Conservation (phyloP, 2,888 invertebrate genomes). For the Watsonalla cultraria region DNA sequence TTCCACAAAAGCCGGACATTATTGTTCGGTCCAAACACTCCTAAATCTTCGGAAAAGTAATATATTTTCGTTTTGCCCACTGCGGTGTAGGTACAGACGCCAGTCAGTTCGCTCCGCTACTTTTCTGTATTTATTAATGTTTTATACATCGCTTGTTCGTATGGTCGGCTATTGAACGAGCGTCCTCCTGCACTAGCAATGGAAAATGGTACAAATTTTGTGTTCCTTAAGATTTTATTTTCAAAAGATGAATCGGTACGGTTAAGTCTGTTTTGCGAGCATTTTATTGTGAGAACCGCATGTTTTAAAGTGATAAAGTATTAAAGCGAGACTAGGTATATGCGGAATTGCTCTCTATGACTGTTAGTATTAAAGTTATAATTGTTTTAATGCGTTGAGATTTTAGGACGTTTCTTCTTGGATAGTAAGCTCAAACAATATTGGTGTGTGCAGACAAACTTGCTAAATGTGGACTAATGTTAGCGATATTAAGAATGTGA, state of each 20-base stretch:
- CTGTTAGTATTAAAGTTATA: slow-evolving; percentile 9
- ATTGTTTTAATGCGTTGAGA: slow-evolving; percentile 5
- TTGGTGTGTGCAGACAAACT: slow-evolving; percentile 50
- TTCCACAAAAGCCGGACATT: slow-evolving; percentile 80
- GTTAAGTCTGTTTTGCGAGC: slow-evolving; percentile 50
- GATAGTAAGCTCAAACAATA: slow-evolving; percentile 23
- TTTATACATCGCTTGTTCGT: slow-evolving; percentile 64
- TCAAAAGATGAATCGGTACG: slow-evolving; percentile 44
- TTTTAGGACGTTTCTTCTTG: slow-evolving; percentile 13
- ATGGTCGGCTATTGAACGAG: slow-evolving; percentile 30
- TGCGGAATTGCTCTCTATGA: slow-evolving; percentile 16
- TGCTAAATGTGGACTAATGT: slow-evolving; percentile 55
- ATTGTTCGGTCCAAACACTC: slow-evolving; percentile 80
- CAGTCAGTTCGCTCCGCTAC: slow-evolving; percentile 62
- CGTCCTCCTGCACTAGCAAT: slow-evolving; percentile 32
- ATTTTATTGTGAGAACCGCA: slow-evolving; percentile 43
- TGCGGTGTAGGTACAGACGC: slow-evolving; percentile 60
- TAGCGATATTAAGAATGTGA: slow-evolving; percentile 52
- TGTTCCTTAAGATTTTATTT: slow-evolving; percentile 46
- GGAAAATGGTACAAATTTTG: slow-evolving; percentile 52
- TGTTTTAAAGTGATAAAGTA: slow-evolving; percentile 17
- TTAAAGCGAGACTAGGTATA: slow-evolving; percentile 12
- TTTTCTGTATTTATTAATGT: slow-evolving; percentile 73
- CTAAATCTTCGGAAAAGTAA: slow-evolving; percentile 79
- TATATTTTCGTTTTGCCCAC: slow-evolving; percentile 80